Conservation (phyloP, 2,888 invertebrate genomes). For the Sialis lutaria region DNA sequence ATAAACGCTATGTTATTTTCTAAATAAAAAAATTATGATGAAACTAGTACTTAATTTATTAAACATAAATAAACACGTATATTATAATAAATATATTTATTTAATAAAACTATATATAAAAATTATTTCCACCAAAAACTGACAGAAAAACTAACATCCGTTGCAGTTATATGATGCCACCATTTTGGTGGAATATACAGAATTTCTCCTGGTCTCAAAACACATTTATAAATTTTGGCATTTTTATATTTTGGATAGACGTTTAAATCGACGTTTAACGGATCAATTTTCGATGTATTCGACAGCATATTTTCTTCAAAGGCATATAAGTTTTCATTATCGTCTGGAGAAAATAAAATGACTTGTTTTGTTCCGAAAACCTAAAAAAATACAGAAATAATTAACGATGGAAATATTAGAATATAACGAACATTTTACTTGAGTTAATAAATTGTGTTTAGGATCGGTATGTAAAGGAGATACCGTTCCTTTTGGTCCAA, state of each 20-base stretch:
- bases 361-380: constrained; percentile 80
- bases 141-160: constrained; percentile 83
- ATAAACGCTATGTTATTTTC: no score
- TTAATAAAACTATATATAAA: no score
- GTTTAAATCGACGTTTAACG: constrained; percentile 52
- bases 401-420: not conserved
- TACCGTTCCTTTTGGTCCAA: constrained; percentile 84
- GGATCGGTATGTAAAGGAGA: constrained; percentile 92
- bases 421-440: constrained; percentile 27
- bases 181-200: constrained; percentile 87
- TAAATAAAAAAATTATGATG: no score
- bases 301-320: constrained; percentile 56
- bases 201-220: constrained; percentile 71
- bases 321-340: constrained; percentile 60
- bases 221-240: constrained; percentile 46
- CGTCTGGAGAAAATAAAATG: constrained; percentile 60
- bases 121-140: constrained; percentile 81
- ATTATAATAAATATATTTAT: no score
- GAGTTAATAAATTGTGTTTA: constrained; percentile 79
- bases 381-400: constrained; percentile 22
- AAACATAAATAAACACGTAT: no score
- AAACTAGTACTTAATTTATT: no score
- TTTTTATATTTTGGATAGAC: constrained; percentile 52
- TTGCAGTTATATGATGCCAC: constrained; percentile 92
- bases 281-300: constrained; percentile 87